Evolutionary conservation across 2,797 vertebrate species (phyloP), one percentile per base, ranked within the genome.

Genomic region (Tragelaphus oryx): DNA sequence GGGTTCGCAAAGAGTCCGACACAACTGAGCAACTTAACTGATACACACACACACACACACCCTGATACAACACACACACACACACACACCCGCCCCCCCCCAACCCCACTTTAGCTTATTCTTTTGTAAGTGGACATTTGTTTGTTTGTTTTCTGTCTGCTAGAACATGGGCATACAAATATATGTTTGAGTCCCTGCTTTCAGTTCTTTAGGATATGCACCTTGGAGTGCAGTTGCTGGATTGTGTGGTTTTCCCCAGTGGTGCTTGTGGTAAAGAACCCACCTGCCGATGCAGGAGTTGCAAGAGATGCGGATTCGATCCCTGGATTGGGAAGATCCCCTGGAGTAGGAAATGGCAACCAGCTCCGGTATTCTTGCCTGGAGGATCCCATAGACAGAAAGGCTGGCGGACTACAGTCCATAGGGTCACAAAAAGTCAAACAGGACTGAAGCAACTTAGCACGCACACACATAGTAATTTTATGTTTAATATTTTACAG

Each of bases 241-340:
- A 22, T 26, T 5, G 24, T 9, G 52, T 24, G 50, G 30, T 13
- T 22, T 71, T 71, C 68, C 22, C 68, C 10, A 26, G 18, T 71
- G 68, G 11, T 44, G 37, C 68, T 41, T 41, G 37, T 71, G 22
- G 37, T 24, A 26, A 44, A 71, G 22, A 71, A 44, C 37, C 37
- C 6, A 0, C 37, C 68, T 71, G 37, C 37, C 68, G 8, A 14
- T 71, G 68, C 68, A 41, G 37, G 68, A 44, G 37, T 13, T 2
- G 1, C 37, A 13, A 13, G 68, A 71, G 68, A 71, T 3, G 3
- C 0, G 3, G 68, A 0, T 71, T 71, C 0, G 2, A 14, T 44
- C 37, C 68, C 37, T 44, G 68, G 68, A 37, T 44, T 13, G 22
- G 37, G 22, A 44, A 71, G 68, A 71, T 71, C 37, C 37, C 68